Base-by-base conservation (phyloP, 2,113 vertebrate species). In the Phylloscopus trochiloides region DNA sequence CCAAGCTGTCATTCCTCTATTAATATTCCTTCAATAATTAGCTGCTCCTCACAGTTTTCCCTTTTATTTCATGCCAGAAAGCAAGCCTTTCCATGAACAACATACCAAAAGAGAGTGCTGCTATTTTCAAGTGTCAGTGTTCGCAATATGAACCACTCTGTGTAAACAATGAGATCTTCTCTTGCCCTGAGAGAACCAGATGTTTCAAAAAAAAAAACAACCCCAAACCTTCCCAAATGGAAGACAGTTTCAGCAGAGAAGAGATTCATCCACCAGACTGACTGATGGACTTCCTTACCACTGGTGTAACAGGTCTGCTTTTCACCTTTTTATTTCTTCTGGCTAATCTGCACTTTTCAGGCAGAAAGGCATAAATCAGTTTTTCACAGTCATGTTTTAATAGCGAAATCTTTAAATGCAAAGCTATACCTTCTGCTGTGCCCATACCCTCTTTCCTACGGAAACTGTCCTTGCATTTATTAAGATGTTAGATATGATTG, bases 151-250 rank as follows among this genome's bases (percentile, higher is more conserved):
- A 96, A 87, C 76, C 2, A 1, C 34, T 58, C 78, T 96, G 36
- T 82, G 65, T 89, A 86, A 97, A 95, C 89, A 95, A 25, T 45
- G 52, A 96, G 80, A 86, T 96, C 61, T 75, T 73, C 71, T 70
- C 65, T 34, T 83, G 61, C 83, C 68, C 86, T 82, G 57, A 71
- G 43, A 79, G 81, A 93, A 91, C 76, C 92, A 96, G 93, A 96
- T 95, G 90, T 91, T 96, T 83, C 52, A 76, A 7, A 72, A 48
- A 40, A 40, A 40, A 36, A 0, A 12, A 9, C 9, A 38, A 40
- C 12, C 1, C 12, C 61, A 74, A 21, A 38, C 28, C 24, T 82
- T 74, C 26, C 11, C 51, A 79, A 34, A 32, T 0, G 0, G 43
- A 77, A 28, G 42, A 61, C 4, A 40, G 22, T 55, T 77, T 74